phyloP scores from a whole-genome alignment of 2,113 vertebrate species.

The Pteronura brasiliensis region DNA sequence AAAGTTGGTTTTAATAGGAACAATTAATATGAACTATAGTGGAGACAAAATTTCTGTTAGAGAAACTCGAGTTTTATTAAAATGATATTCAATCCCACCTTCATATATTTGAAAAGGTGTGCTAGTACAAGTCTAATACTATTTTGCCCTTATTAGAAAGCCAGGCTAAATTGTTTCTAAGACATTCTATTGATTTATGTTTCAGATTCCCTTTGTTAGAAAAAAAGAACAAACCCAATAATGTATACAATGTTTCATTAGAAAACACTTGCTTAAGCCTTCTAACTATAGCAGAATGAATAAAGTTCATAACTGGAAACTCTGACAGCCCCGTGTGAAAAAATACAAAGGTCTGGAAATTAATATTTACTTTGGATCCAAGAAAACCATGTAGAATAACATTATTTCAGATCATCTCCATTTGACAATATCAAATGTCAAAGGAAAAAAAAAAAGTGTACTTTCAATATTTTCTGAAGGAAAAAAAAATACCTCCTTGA shows the following conservation, averaged over 20 bases:
- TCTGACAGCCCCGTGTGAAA: conserved; percentile 54
- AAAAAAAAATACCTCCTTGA: neutral
- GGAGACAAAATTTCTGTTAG: neutral
- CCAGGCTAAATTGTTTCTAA: conserved; percentile 40
- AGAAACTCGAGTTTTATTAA: neutral
- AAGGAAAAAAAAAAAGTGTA: conserved; percentile 42
- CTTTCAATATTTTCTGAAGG: neutral
- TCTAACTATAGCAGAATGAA: conserved; percentile 65
- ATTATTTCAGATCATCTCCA: conserved; percentile 36
- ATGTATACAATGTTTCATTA: conserved; percentile 29
- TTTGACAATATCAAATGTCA: neutral
- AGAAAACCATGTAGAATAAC: conserved; percentile 35
- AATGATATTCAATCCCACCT: neutral
- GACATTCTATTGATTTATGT: conserved; percentile 34
- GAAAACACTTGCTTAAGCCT: conserved; percentile 58
- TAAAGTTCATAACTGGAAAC: conserved; percentile 6
- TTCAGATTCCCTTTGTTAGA: conserved; percentile 25
- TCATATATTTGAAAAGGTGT: neutral
- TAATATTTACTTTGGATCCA: conserved; percentile 66
- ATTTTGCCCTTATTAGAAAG: conserved; percentile 48
- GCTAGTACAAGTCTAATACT: neutral
- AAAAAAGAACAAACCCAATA: conserved; percentile 52
- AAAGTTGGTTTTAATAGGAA: neutral
- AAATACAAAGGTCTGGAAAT: conserved; percentile 40
- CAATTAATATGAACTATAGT: neutral